phyloP scores from a whole-genome alignment of 1,140 invertebrate genomes.

The Pseudachorutes palmiensis region DNA sequence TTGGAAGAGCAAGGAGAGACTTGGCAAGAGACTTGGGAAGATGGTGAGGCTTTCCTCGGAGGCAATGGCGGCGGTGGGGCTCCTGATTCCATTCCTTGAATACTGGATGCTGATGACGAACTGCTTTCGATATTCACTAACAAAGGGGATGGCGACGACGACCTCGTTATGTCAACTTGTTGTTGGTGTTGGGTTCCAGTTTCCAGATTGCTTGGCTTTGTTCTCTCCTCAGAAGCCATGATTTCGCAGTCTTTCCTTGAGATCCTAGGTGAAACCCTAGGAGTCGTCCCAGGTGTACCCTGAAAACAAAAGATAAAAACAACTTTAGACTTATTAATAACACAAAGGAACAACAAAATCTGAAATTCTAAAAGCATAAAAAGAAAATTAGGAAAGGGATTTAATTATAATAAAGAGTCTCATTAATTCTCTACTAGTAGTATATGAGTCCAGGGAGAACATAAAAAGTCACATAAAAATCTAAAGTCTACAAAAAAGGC shows the following conservation, averaged over 20 bases:
- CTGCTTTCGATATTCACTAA: slow-evolving; percentile 9
- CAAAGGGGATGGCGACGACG: neutral
- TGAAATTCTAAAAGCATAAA: too few relatives aligned
- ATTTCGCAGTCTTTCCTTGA: slow-evolving; percentile 21
- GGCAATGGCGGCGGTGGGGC: slow-evolving; percentile 54
- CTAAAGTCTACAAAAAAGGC: too few relatives aligned
- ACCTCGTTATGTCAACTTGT: neutral
- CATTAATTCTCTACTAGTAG: too few relatives aligned
- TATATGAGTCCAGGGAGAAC: too few relatives aligned
- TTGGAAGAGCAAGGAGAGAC: slow-evolving; percentile 31
- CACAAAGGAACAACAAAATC: too few relatives aligned
- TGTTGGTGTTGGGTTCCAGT: neutral
- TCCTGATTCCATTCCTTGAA: neutral
- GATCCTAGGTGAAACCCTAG: slow-evolving; percentile 28
- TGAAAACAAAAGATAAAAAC: neutral
- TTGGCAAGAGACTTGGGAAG: too few relatives aligned
- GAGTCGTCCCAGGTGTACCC: slow-evolving; percentile 28
- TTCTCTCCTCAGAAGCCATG: neutral
- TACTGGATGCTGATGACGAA: slow-evolving; percentile 1
- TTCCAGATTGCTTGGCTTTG: neutral
- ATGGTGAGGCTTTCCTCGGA: slow-evolving; percentile 55
- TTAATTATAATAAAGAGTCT: too few relatives aligned
- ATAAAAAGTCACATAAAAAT: too few relatives aligned
- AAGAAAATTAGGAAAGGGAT: too few relatives aligned
- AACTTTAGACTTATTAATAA: too few relatives aligned